phyloP scores from a whole-genome alignment of 2,113 vertebrate genomes.

The Lathamus discolor region DNA sequence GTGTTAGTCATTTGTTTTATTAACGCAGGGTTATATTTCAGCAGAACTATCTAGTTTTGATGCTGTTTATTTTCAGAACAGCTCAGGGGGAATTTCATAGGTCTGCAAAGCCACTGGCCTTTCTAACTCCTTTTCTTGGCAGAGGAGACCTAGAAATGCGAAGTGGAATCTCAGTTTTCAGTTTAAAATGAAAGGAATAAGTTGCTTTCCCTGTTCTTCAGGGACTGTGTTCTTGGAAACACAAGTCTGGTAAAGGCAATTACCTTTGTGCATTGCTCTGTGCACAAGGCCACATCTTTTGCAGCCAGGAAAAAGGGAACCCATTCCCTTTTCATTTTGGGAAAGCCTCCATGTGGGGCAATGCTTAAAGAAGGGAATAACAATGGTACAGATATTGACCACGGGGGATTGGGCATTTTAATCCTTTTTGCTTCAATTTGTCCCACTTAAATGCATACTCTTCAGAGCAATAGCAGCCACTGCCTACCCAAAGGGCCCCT shows the following conservation, averaged over 20 bases:
- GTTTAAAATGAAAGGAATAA: conserved; percentile 15
- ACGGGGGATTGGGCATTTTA: neutral
- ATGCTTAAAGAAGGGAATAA: neutral
- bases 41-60: neutral
- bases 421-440: neutral
- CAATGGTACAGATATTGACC: neutral
- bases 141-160: neutral
- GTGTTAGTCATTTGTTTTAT: conserved; percentile 48
- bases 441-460: neutral
- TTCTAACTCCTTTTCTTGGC: neutral
- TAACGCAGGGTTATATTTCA: conserved; percentile 7
- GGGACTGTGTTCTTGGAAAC: neutral
- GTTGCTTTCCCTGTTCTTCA: neutral
- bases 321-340: neutral
- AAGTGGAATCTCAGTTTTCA: conserved; percentile 29
- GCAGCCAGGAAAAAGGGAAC: neutral
- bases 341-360: neutral
- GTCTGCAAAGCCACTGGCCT: neutral
- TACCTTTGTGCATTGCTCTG: neutral
- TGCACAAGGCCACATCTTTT: neutral
- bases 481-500: neutral
- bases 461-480: neutral
- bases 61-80: conserved; percentile 44
- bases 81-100: neutral
- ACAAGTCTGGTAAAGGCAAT: neutral